Percentiles rank a stretch among this genome's conserved stretches.
These are phyloP conservation scores for Lepidotrigona ventralis DNA, from an alignment of 1,140 invertebrate species.

Conservation along the genomic window DNA sequence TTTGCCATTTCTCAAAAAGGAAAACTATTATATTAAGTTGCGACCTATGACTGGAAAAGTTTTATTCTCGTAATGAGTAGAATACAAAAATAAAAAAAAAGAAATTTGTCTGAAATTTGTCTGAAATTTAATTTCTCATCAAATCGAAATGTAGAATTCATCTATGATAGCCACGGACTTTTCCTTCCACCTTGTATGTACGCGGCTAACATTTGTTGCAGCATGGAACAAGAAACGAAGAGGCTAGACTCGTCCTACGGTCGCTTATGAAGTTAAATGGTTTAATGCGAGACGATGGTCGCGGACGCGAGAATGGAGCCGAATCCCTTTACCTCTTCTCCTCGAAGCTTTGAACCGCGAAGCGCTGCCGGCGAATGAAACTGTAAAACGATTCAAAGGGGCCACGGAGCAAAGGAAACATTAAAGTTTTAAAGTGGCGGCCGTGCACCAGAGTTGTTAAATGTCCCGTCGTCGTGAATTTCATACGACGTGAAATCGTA, in stretches of 20 bases:
- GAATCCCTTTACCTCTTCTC: constrained; percentile 2
- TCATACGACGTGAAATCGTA: constrained; percentile 1
- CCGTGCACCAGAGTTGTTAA: constrained; percentile 10
- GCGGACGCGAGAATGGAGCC: constrained; percentile 25
- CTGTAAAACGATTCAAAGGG: constrained; percentile 40
- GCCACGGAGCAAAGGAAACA: constrained; percentile 30
- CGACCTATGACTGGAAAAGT: too few species aligned
- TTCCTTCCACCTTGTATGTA: too few species aligned
- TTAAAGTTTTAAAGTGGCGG: constrained; percentile 45
- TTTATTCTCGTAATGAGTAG: too few species aligned
- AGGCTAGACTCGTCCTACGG: not conserved
- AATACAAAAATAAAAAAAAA: too few species aligned
- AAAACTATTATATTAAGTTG: too few species aligned
- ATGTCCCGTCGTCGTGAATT: not conserved
- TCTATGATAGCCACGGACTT: too few species aligned
- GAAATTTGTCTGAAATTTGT: too few species aligned
- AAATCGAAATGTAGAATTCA: too few species aligned
- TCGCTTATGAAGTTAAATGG: constrained; percentile 31
- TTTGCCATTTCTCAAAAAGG: too few species aligned
- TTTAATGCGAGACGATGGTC: constrained; percentile 42
- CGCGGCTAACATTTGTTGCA: constrained; percentile 28
- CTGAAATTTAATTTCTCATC: too few species aligned
- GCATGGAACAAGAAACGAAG: too few species aligned
- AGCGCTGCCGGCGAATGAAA: constrained; percentile 15
- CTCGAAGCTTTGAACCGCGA: constrained; percentile 27